Percentiles rank a stretch among this genome's conserved stretches.
Conservation (phyloP, 2,113 vertebrate species). For the Taxidea taxus region DNA sequence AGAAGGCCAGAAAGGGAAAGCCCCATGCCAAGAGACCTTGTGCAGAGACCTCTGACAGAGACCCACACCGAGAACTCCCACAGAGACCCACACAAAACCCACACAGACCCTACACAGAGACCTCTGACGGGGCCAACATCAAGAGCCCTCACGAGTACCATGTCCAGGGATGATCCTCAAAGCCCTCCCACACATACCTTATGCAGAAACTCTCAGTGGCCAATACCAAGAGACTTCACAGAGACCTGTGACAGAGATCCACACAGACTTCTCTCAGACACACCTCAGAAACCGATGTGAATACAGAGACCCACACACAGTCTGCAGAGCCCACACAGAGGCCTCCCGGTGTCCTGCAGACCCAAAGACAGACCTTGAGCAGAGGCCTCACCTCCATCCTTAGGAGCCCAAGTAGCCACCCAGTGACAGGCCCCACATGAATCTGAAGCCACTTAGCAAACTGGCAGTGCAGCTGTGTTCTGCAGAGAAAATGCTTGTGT, state of each 20-base stretch:
- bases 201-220: neutral
- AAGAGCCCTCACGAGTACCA: neutral
- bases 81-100: neutral
- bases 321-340: neutral
- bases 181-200: neutral
- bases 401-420: neutral
- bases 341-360: accelerated
- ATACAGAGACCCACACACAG: neutral
- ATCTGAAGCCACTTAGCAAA: neutral
- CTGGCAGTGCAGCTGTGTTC: neutral
- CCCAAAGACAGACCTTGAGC: neutral
- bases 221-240: neutral
- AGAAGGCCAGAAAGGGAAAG: too few relatives aligned
- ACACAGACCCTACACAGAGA: neutral
- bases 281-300: neutral
- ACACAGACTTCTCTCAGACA: neutral
- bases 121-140: neutral
- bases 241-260: neutral
- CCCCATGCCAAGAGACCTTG: too few relatives aligned
- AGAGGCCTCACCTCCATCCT: neutral
- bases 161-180: neutral
- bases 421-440: too few relatives aligned
- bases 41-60: too few relatives aligned
- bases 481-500: neutral
- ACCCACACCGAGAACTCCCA: too few relatives aligned